Conservation (phyloP, 2,888 invertebrate species). For the Stenurella melanura region DNA sequence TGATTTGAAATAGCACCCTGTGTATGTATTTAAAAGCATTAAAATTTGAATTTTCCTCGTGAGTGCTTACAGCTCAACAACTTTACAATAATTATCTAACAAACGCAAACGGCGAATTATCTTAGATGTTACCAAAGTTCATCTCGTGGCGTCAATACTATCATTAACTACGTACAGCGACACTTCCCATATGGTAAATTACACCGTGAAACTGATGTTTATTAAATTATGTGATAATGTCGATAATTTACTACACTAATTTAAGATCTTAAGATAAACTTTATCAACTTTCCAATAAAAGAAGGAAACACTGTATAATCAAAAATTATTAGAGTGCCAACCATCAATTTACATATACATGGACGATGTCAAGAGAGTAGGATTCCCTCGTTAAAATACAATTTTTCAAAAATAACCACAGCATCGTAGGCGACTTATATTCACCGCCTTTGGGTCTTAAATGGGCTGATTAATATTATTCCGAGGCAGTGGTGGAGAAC, state of each 20-base stretch:
- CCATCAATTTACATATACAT: constrained; percentile 20
- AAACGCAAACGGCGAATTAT: background rate
- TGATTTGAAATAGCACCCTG: too few relatives aligned
- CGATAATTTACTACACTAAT: constrained; percentile 24
- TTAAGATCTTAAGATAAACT: constrained; percentile 13
- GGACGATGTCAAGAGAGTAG: background rate
- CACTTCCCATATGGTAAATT: background rate
- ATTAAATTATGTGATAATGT: constrained; percentile 33
- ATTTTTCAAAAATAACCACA: constrained; percentile 46
- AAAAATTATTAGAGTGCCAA: constrained; percentile 7
- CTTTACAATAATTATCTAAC: background rate
- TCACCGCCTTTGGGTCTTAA: constrained; percentile 39
- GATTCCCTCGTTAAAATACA: constrained; percentile 45
- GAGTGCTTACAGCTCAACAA: too few relatives aligned
- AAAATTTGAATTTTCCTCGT: background rate
- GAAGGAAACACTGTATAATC: constrained; percentile 1
- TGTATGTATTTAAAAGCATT: background rate
- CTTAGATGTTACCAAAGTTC: background rate
- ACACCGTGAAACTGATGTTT: background rate
- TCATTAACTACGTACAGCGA: background rate
- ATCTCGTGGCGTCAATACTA: constrained; percentile 3
- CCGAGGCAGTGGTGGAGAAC: constrained; percentile 53
- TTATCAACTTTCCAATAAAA: constrained; percentile 17
- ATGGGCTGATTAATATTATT: constrained; percentile 58
- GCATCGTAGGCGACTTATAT: constrained; percentile 44